phyloP scores from a whole-genome alignment of 2,113 vertebrate genomes.

The Tachuris rubrigastra region DNA sequence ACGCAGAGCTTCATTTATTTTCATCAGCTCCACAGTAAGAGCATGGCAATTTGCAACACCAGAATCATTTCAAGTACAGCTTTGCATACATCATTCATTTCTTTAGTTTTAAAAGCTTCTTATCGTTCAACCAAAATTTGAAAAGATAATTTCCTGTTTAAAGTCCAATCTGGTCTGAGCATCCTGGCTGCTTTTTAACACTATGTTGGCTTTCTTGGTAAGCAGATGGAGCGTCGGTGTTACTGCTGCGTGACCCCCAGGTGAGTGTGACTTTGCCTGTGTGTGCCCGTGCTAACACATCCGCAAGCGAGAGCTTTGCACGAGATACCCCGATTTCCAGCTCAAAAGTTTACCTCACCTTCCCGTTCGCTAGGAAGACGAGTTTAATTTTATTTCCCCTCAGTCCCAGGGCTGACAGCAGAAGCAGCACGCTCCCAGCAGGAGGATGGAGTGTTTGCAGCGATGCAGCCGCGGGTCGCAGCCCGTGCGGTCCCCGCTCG shows the following conservation, averaged over 20 bases:
- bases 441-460: background rate
- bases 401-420: background rate
- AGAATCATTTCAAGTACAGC: conserved; percentile 79
- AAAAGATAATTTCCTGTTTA: conserved; percentile 64
- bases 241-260: conserved; percentile 20
- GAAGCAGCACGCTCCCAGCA: background rate
- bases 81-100: conserved; percentile 67
- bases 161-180: conserved; percentile 59
- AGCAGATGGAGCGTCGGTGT: conserved; percentile 26
- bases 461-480: background rate
- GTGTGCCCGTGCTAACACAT: background rate
- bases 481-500: background rate
- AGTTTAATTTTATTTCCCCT: background rate
- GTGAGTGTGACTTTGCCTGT: background rate
- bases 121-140: conserved; percentile 64
- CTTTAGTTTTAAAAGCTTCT: conserved; percentile 77
- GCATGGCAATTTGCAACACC: conserved; percentile 77
- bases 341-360: background rate
- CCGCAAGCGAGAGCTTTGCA: background rate
- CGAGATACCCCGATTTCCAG: background rate
- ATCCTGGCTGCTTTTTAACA: conserved; percentile 56
- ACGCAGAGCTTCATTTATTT: conserved; percentile 78
- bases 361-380: background rate
- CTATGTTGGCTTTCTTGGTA: conserved; percentile 38
- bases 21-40: conserved; percentile 78